Conservation (phyloP, 2,113 vertebrate species). For the Mixornis gularis region DNA sequence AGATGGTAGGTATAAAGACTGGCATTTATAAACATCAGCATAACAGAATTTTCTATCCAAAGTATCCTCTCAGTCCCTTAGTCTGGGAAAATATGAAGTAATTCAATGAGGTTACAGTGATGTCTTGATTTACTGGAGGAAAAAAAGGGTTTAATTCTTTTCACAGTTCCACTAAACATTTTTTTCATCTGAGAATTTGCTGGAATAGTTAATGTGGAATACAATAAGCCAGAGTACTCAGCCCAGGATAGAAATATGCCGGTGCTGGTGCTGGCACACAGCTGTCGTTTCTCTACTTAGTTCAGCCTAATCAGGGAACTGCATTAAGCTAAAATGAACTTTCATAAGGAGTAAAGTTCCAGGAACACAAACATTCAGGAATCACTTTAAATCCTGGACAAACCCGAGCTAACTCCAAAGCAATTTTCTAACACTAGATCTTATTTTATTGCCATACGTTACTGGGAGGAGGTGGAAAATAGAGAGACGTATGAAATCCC, state of each 20-base stretch:
- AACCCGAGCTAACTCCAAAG: neutral
- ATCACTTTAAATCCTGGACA: neutral
- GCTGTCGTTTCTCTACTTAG: neutral
- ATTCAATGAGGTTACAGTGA: neutral
- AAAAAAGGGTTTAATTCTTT: neutral
- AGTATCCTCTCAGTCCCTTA: neutral
- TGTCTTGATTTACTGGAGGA: neutral
- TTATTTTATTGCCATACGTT: neutral
- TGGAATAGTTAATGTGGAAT: conserved; percentile 11
- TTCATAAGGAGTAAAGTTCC: neutral
- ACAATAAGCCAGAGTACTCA: neutral
- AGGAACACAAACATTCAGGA: neutral
- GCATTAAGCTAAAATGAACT: neutral
- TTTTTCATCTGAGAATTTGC: neutral
- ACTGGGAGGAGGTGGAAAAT: neutral
- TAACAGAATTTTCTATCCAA: neutral
- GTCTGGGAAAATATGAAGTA: conserved; percentile 27
- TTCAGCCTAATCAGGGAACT: neutral
- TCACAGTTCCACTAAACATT: neutral
- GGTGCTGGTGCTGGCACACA: neutral
- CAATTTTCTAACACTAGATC: neutral
- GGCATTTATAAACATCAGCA: neutral
- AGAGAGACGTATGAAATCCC: neutral
- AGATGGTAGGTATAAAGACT: neutral
- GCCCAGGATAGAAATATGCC: neutral